These are phyloP conservation scores for Bedellia somnulentella DNA, from an alignment of 2,888 invertebrate species.

Conservation along the genomic window DNA sequence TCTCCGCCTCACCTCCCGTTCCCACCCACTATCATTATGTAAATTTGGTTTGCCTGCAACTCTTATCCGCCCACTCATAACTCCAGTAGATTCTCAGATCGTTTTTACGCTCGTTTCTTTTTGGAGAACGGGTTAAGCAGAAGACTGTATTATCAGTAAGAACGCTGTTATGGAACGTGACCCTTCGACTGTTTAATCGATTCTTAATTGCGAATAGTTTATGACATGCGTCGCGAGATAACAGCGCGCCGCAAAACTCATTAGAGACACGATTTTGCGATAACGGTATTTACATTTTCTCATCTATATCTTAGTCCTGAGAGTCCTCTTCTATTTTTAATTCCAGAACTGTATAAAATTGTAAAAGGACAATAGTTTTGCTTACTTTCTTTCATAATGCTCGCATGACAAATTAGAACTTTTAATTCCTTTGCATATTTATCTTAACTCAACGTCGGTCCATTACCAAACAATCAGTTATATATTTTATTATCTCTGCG, in stretches of 20 bases:
- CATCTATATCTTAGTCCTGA: too few species aligned
- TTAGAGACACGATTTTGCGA: constrained; percentile 27
- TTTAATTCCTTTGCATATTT: too few species aligned
- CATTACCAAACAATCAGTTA: too few species aligned
- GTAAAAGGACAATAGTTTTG: too few species aligned
- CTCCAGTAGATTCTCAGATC: not conserved
- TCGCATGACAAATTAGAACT: too few species aligned
- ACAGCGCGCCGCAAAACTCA: constrained; percentile 28
- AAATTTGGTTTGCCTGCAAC: not conserved
- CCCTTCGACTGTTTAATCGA: constrained; percentile 36
- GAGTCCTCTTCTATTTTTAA: not conserved
- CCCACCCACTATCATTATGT: constrained; percentile 14
- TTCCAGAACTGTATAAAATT: too few species aligned
- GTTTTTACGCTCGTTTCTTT: constrained; percentile 4
- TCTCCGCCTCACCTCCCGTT: constrained; percentile 14
- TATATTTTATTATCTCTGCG: too few species aligned
- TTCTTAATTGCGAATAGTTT: constrained; percentile 54
- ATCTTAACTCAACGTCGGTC: too few species aligned
- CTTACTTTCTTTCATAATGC: too few species aligned
- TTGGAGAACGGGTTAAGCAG: too few species aligned
- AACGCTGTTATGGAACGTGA: constrained; percentile 38
- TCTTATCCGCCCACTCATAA: too few species aligned
- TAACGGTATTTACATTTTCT: constrained; percentile 15
- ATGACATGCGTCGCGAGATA: constrained; percentile 41
- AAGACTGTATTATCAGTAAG: too few species aligned